Base-by-base conservation (phyloP, 2,113 vertebrate species). In the Gobiocypris rarus region DNA sequence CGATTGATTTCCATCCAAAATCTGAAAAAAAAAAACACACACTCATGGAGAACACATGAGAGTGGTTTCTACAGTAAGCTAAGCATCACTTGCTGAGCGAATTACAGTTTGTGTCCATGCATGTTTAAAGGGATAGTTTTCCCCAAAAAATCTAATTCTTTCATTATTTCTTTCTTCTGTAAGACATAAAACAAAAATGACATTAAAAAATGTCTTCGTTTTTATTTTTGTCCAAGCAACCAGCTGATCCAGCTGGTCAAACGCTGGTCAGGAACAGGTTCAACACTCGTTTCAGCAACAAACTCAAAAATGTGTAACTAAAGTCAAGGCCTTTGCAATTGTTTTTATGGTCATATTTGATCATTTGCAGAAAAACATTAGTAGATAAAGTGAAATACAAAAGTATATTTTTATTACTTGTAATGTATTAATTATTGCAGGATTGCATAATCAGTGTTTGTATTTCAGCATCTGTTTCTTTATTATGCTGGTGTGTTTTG, bases 1-100 rank as follows among this genome's bases (percentile, higher is more conserved):
- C 4, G 65, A 41, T 69, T 69, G 65, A 69, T 69, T 69, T 69
- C 17, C 34, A 69, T 41, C 65, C 65, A 69, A 69, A 69, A 54
- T 28, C 34, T 11, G 19, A 19, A 41, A 19, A n/a, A 41, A 61
- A 10, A 9, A 34, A 22, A 9, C 1, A 41, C 65, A 11, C 34
- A 11, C 63, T 34, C 28, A 6, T 34, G 63, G 28, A 67, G 63
- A 28, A 67, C 28, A 34, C 65, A 6, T n/a, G 65, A 69, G 17
- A 69, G 19, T n/a, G 65, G 19, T 41, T 69, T 69, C 65, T 41
- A 19, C 34, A 22, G 65, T 9, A 69, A 38, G 31, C 65, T 19
- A 4, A 26, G 52, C 52, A 24, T 24, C n/a, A 24, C n/a, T 24
- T 11, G 56, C 3, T 4, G n/a, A 59, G 56, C 4, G 4, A 69